A percentile compares a stretch with the other conserved stretches of the same genome.
These are phyloP conservation scores for Pholis gunnellus DNA, from an alignment of 2,113 vertebrate genomes.

Conservation along the genomic window DNA sequence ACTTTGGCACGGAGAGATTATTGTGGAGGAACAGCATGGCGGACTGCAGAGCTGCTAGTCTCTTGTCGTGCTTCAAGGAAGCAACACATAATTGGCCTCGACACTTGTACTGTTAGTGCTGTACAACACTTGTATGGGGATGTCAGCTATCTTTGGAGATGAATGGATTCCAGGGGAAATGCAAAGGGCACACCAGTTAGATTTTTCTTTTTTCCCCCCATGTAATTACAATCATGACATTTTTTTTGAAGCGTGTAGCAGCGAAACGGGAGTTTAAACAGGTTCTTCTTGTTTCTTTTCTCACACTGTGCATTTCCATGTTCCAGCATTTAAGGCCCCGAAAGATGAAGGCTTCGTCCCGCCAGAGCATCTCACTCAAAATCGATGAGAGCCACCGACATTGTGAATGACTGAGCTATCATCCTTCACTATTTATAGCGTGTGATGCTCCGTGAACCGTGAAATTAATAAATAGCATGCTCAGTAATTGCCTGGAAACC, in stretches of 20 bases:
- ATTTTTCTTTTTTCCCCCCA: conserved; percentile 22
- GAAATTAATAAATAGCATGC: conserved; percentile 88
- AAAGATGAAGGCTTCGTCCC: conserved; percentile 65
- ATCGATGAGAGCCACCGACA: conserved; percentile 78
- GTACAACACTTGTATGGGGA: conserved; percentile 56
- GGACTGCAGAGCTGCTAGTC: conserved; percentile 50
- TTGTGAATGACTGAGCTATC: conserved; percentile 80
- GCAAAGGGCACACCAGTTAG: conserved; percentile 42
- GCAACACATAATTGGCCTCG: conserved; percentile 70
- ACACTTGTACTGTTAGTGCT: conserved; percentile 63
- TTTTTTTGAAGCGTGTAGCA: conserved; percentile 35
- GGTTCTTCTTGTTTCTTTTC: not conserved
- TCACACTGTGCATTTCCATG: not conserved
- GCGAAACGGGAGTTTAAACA: conserved; percentile 1
- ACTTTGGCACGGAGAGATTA: conserved; percentile 47
- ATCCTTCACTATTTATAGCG: conserved; percentile 84
- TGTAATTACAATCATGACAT: conserved; percentile 53
- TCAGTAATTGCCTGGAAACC: conserved; percentile 85
- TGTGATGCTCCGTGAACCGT: conserved; percentile 83
- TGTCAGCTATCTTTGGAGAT: conserved; percentile 61
- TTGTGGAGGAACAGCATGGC: conserved; percentile 49
- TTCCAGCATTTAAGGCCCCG: conserved; percentile 31
- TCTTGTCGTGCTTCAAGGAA: conserved; percentile 65
- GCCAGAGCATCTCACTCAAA: conserved; percentile 71
- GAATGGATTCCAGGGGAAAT: conserved; percentile 61